Percentiles rank a stretch among this genome's conserved stretches.
Evolutionary conservation across 2,888 invertebrate species (phyloP).

Genomic region (Agrotis clavis): DNA sequence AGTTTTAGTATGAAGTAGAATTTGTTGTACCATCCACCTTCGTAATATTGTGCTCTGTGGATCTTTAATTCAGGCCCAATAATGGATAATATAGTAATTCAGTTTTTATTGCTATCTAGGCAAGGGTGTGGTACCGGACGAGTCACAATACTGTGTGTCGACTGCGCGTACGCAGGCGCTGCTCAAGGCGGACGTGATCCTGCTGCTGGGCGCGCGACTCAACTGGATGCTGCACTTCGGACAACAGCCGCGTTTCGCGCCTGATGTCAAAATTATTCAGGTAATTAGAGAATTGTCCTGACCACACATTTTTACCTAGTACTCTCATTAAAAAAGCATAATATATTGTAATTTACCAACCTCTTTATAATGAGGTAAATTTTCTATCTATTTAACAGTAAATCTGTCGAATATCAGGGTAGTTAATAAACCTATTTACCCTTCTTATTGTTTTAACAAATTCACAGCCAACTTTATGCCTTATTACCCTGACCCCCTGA

Average conservation of each 20-base stretch:
- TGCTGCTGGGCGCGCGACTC: constrained; percentile 97
- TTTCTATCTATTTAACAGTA: too few relatives aligned
- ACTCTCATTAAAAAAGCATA: too few relatives aligned
- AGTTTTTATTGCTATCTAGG: constrained; percentile 76
- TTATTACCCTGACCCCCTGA: too few relatives aligned
- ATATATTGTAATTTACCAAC: too few relatives aligned
- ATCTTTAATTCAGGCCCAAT: neutral
- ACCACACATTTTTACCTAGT: too few relatives aligned
- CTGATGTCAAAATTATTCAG: constrained; percentile 97
- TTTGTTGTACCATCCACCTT: neutral
- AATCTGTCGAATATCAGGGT: neutral
- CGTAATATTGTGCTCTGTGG: neutral
- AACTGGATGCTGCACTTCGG: constrained; percentile 99
- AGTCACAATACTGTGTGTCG: constrained; percentile 94
- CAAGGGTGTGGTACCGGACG: constrained; percentile 95
- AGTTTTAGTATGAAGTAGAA: too few relatives aligned
- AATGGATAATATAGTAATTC: neutral
- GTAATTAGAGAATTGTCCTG: constrained; percentile 74
- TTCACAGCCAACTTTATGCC: too few relatives aligned
- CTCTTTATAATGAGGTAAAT: too few relatives aligned
- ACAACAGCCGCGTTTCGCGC: constrained; percentile 95
- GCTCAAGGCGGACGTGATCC: constrained; percentile 96
- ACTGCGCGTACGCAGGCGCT: constrained; percentile 97
- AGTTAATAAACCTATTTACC: neutral
- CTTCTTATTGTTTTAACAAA: too few relatives aligned